phyloP scores from a whole-genome alignment of 2,113 vertebrate genomes.

The Lethenteron camtschaticum region DNA sequence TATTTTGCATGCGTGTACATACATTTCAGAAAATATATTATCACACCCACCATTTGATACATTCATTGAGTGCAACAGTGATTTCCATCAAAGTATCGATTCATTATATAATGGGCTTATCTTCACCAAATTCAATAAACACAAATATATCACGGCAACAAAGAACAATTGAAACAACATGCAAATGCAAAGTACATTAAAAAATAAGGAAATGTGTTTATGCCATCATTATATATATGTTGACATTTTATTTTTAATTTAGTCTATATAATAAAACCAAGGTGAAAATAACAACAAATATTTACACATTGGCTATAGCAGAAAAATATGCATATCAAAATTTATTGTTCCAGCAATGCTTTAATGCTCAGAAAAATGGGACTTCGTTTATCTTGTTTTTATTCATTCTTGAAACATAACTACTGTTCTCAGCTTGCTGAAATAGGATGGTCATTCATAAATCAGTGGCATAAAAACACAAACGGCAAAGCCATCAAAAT shows the following conservation, averaged over 20 bases:
- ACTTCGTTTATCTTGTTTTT: too few relatives aligned
- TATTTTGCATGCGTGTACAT: not conserved
- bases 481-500: too few relatives aligned
- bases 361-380: too few relatives aligned
- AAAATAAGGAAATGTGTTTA: not conserved
- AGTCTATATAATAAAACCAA: not conserved
- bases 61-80: not conserved
- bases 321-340: too few relatives aligned
- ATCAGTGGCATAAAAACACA: too few relatives aligned
- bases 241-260: not conserved
- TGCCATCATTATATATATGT: not conserved
- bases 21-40: not conserved
- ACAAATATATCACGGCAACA: not conserved
- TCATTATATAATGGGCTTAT: not conserved
- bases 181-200: not conserved
- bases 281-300: not conserved
- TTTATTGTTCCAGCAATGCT: too few relatives aligned
- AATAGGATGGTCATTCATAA: too few relatives aligned
- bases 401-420: too few relatives aligned
- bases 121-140: not conserved
- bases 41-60: not conserved
- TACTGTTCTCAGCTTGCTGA: too few relatives aligned
- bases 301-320: too few relatives aligned
- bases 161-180: too few relatives aligned
- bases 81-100: not conserved